A percentile compares a stretch with the other conserved stretches of the same genome.
phyloP scores from a whole-genome alignment of 1,140 invertebrate genomes.

The Drosophila burlai region DNA sequence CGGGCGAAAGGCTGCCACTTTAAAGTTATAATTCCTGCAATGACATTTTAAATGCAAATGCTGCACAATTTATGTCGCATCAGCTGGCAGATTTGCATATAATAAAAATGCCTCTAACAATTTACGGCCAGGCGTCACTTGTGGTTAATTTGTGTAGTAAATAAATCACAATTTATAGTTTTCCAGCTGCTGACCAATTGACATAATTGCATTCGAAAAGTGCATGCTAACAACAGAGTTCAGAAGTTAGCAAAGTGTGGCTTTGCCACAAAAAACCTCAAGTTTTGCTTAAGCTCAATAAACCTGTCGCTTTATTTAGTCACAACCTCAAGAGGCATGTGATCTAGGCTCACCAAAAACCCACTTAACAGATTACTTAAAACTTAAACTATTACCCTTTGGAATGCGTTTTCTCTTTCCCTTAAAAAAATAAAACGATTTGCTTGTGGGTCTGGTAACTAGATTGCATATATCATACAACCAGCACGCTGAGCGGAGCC shows the following conservation, averaged over 20 bases:
- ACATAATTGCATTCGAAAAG: slow-evolving; percentile 57
- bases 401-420: not conserved
- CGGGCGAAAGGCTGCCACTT: slow-evolving; percentile 30
- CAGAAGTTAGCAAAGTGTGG: not conserved
- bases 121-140: slow-evolving; percentile 24
- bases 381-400: slow-evolving; percentile 1
- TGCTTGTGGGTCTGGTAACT: slow-evolving; percentile 24
- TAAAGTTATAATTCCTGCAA: slow-evolving; percentile 62
- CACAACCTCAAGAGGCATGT: not conserved
- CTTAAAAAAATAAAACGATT: slow-evolving; percentile 62
- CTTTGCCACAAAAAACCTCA: not conserved
- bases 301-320: not conserved
- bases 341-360: not conserved
- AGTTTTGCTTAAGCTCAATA: not conserved
- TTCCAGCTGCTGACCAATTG: slow-evolving; percentile 44
- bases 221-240: not conserved
- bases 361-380: not conserved
- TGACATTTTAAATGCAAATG: slow-evolving; percentile 62
- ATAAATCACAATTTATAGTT: slow-evolving; percentile 69
- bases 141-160: slow-evolving; percentile 70
- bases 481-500: slow-evolving; percentile 6
- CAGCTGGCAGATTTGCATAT: slow-evolving; percentile 40
- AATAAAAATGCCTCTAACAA: slow-evolving; percentile 29
- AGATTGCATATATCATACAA: slow-evolving; percentile 44
- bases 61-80: slow-evolving; percentile 58